Evolutionary conservation across 2,113 vertebrate genomes (phyloP), one percentile per base, ranked within the genome.

Genomic region (Pomatostomus ruficeps): DNA sequence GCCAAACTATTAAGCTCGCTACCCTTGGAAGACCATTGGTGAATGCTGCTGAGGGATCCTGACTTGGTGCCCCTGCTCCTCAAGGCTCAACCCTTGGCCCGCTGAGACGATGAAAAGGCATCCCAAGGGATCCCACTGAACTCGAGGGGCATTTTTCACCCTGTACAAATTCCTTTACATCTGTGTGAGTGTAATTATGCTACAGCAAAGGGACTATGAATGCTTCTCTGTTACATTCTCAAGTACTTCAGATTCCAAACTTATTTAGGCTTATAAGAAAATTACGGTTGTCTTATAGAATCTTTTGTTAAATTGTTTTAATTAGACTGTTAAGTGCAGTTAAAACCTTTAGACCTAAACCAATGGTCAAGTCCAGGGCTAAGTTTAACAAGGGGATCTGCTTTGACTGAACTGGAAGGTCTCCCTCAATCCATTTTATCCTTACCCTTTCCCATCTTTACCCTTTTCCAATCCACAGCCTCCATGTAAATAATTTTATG

Each of bases 351-450:
- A 59, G 28, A 20, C 20, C 23, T 29, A 52, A 81, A n/a, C 24
- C 45, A 40, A 3, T 52, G 68, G 23, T 59, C 20, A 45, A 29
- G 11, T 38, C 20, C 1, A 0, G 15, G 11, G 3, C 28, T 52
- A n/a, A 52, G 9, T 67, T 59, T n/a, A 58, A 29, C 52, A 40
- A 45, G 21, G 13, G 31, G 42, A 35, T 49, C 43, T 0, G 0
- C 26, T 72, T 36, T 36, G 12, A 80, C 22, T 33, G 11, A 49
- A 9, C 0, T 0, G 22, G 31, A 65, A 38, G 23, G 12, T 55
- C 26, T 49, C 31, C 43, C 22, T 57, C 67, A 43, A 20, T 65
- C 26, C 14, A 15, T 14, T 73, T 73, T 65, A 63, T 33, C 43
- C 18, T 65, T n/a, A 46, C 10, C 10, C 20, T 54, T 89, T 52